These are phyloP conservation scores for Myiotriccus ornatus DNA, from an alignment of 2,797 vertebrate genomes.

Conservation along the genomic window DNA sequence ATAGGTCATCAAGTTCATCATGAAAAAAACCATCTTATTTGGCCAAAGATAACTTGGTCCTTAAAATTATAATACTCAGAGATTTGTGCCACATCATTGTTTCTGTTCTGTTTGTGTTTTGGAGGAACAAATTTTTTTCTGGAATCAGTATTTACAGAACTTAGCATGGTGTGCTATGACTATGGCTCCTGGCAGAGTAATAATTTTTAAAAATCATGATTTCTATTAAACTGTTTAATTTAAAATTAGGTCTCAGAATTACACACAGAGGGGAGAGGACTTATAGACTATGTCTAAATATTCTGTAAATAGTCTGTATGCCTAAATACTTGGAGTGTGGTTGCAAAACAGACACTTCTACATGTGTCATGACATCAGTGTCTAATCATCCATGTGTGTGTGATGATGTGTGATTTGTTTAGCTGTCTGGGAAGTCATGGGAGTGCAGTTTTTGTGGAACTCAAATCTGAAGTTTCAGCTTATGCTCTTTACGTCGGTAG, in stretches of 20 bases:
- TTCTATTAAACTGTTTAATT: background rate
- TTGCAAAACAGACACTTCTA: background rate
- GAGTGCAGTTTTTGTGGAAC: background rate
- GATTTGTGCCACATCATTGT: background rate
- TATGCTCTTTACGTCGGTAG: rapidly evolving
- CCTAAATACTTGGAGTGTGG: background rate
- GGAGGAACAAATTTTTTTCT: background rate
- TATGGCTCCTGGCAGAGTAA: background rate
- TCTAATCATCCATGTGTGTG: background rate
- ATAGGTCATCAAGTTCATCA: background rate
- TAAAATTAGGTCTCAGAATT: background rate
- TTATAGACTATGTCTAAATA: background rate
- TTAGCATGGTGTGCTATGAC: background rate
- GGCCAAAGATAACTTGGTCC: background rate
- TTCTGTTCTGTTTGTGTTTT: background rate
- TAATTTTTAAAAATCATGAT: background rate
- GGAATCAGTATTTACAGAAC: background rate
- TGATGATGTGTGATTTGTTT: background rate
- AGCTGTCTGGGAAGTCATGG: background rate
- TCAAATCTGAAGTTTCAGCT: background rate
- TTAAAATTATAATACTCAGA: background rate
- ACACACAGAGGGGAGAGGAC: background rate
- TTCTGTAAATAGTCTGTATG: no score
- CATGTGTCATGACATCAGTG: background rate
- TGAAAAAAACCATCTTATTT: background rate